These are phyloP conservation scores for Erebia palarica DNA, from an alignment of 2,888 invertebrate genomes.

Conservation along the genomic window DNA sequence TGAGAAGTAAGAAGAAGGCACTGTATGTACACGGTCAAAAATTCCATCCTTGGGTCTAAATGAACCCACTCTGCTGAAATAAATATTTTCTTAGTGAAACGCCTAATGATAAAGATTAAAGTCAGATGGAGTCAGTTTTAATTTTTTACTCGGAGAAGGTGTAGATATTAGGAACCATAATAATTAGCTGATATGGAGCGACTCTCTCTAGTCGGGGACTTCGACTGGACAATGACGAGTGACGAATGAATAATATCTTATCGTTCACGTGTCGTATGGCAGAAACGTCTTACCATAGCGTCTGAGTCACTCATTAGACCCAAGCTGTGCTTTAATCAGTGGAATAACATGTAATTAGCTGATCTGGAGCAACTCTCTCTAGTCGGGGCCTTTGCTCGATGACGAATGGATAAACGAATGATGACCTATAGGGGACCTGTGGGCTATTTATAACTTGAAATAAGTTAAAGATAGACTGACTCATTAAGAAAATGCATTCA, in stretches of 20 bases:
- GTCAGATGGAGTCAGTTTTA: too few relatives aligned
- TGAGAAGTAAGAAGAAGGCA: too few relatives aligned
- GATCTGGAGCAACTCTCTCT: slow-evolving; percentile 55
- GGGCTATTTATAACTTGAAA: slow-evolving; percentile 12
- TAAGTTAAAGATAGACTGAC: slow-evolving; percentile 17
- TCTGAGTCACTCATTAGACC: slow-evolving; percentile 79
- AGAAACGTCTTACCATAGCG: slow-evolving; percentile 33
- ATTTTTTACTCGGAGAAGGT: too few relatives aligned
- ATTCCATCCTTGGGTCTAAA: too few relatives aligned
- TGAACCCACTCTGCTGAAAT: too few relatives aligned
- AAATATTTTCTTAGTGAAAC: too few relatives aligned
- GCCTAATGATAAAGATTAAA: too few relatives aligned
- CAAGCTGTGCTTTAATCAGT: slow-evolving; percentile 82
- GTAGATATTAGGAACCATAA: too few relatives aligned
- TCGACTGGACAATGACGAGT: slow-evolving; percentile 50
- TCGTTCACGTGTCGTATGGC: slow-evolving; percentile 46
- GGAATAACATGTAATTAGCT: slow-evolving; percentile 78
- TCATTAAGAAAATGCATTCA: not conserved
- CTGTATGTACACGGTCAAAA: too few relatives aligned
- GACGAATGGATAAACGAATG: slow-evolving; percentile 36
- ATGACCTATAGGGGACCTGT: slow-evolving; percentile 20
- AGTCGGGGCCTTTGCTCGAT: slow-evolving; percentile 57
- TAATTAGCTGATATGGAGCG: slow-evolving; percentile 73
- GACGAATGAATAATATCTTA: slow-evolving; percentile 28
- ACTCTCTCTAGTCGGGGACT: slow-evolving; percentile 53